These are phyloP conservation scores for Leucophora obtusa DNA, from an alignment of 2,888 invertebrate species.

Conservation along the genomic window DNA sequence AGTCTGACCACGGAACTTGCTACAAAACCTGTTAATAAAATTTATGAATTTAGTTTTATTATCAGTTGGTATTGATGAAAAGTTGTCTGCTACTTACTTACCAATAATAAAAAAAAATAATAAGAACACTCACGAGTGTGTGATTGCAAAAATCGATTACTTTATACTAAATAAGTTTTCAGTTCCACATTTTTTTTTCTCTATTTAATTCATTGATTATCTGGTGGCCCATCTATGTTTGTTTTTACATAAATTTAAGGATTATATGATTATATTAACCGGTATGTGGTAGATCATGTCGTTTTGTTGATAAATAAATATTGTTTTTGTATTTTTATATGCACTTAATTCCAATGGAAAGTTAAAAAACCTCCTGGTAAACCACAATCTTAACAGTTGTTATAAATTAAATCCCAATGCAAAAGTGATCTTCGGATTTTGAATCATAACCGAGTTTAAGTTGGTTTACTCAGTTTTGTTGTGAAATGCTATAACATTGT, in stretches of 20 bases:
- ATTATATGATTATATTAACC: slow-evolving; percentile 27
- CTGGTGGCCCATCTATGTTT: neutral
- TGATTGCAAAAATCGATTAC: neutral
- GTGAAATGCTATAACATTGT: slow-evolving; percentile 43
- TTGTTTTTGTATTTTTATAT: neutral
- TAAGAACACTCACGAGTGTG: neutral
- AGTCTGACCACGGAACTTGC: neutral
- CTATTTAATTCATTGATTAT: neutral
- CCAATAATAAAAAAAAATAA: neutral
- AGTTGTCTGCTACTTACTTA: neutral
- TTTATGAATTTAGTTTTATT: slow-evolving; percentile 14
- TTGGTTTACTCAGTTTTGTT: slow-evolving; percentile 20
- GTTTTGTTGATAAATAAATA: slow-evolving; percentile 13
- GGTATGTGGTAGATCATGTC: slow-evolving; percentile 12
- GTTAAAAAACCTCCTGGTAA: neutral
- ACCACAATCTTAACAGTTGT: slow-evolving; percentile 12
- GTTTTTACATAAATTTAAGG: slow-evolving; percentile 19
- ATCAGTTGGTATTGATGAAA: neutral
- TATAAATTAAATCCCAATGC: slow-evolving; percentile 11
- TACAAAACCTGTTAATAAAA: slow-evolving; percentile 4
- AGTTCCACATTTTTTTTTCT: neutral
- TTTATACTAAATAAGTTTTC: neutral
- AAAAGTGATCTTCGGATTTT: slow-evolving; percentile 17
- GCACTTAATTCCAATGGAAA: too few species aligned
- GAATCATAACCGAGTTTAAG: slow-evolving; percentile 41